These are phyloP conservation scores for Pelodytes ibericus DNA, from an alignment of 2,797 vertebrate species.

Conservation along the genomic window DNA sequence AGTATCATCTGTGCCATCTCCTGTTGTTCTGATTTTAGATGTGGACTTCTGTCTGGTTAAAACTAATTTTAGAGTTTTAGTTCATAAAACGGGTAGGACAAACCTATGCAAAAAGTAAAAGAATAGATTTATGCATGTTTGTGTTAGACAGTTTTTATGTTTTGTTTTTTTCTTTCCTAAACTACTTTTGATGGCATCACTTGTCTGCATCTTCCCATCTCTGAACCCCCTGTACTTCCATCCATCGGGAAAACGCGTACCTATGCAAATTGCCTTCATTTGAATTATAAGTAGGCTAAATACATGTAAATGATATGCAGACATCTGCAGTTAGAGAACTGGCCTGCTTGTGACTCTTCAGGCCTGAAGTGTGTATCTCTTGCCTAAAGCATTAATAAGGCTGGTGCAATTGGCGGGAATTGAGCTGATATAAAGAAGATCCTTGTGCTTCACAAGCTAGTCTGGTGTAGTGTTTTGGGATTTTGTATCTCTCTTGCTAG, in stretches of 20 bases:
- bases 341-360: constrained; percentile 51
- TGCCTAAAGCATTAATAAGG: constrained; percentile 32
- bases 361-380: constrained; percentile 47
- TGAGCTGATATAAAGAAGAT: constrained; percentile 23
- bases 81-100: too few species aligned
- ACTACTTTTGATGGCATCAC: background rate
- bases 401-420: constrained; percentile 39
- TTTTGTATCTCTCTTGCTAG: background rate
- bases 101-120: too few species aligned
- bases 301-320: constrained; percentile 52
- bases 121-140: too few species aligned
- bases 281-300: constrained; percentile 54
- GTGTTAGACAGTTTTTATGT: too few species aligned
- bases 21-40: too few species aligned
- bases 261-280: constrained; percentile 50
- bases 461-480: background rate
- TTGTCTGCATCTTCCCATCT: constrained; percentile 2
- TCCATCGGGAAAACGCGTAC: constrained; percentile 27
- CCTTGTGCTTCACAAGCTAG: constrained; percentile 15
- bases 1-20: too few species aligned
- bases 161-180: background rate
- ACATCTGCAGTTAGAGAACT: constrained; percentile 41
- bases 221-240: constrained; percentile 24
- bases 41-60: too few species aligned
- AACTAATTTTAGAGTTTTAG: too few species aligned